A percentile compares a stretch with the other conserved stretches of the same genome.
Conservation (phyloP, 2,797 vertebrate species). For the Gallirallus australis region DNA sequence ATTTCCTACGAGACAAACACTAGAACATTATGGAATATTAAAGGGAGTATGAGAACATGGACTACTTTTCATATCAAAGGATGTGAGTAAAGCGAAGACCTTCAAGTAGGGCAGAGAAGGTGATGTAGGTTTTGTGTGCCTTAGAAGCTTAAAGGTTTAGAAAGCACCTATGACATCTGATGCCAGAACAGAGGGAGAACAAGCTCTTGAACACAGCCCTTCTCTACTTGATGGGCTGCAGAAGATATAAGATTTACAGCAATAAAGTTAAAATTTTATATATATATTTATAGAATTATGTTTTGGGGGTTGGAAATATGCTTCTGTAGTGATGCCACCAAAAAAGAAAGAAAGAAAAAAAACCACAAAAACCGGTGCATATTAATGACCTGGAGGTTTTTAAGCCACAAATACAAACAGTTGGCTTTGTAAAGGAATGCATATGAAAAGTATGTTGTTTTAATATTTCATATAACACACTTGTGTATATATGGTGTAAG, state of each 20-base stretch:
- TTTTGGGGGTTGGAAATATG: neutral
- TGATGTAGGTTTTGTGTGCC: neutral
- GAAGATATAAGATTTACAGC: neutral
- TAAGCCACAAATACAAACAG: neutral
- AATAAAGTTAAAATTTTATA: neutral
- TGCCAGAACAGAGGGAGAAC: neutral
- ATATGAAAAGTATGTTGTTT: neutral
- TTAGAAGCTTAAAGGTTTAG: neutral
- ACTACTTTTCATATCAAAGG: neutral
- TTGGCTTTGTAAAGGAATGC: neutral
- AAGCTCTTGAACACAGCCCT: neutral
- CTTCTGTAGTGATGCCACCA: neutral
- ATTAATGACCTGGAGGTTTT: neutral
- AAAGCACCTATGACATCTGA: neutral
- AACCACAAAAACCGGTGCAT: neutral
- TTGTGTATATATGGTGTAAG: neutral
- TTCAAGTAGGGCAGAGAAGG: neutral
- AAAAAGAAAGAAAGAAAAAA: neutral
- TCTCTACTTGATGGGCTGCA: neutral
- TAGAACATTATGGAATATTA: neutral
- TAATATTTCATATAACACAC: neutral
- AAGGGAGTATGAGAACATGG: neutral
- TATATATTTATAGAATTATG: neutral
- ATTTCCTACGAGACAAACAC: neutral
- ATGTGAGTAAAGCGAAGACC: neutral